Evolutionary conservation across 1,140 invertebrate genomes (phyloP).

Genomic region (Leucophenga varia): DNA sequence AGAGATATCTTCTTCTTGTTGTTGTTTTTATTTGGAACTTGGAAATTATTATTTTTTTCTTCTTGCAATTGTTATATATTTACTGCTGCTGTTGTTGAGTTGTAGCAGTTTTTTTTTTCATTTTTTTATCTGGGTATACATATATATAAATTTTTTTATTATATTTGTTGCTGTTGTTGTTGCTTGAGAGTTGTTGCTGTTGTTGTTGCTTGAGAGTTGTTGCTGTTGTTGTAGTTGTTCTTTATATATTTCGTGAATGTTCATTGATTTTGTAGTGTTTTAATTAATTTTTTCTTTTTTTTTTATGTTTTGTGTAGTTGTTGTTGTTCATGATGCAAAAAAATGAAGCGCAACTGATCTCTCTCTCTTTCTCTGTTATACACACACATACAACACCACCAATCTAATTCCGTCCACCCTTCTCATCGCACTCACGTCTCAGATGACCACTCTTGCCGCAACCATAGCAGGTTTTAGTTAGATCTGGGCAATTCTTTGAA

Average conservation of each 20-base stretch:
- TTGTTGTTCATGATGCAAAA: slow-evolving; percentile 39
- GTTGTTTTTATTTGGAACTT: no score
- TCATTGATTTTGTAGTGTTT: slow-evolving; percentile 10
- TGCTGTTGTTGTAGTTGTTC: no score
- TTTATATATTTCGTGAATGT: no score
- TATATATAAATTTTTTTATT: slow-evolving; percentile 22
- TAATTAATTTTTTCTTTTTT: no score
- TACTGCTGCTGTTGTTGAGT: slow-evolving; percentile 23
- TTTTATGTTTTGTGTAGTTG: slow-evolving; percentile 37
- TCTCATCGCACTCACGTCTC: slow-evolving; percentile 83
- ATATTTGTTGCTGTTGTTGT: no score
- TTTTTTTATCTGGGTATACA: no score
- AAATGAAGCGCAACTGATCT: slow-evolving; percentile 10
- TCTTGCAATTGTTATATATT: slow-evolving; percentile 16
- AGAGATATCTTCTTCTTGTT: slow-evolving; percentile 26
- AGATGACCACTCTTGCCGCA: slow-evolving; percentile 88
- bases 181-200: background rate
- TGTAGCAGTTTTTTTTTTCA: slow-evolving; percentile 35
- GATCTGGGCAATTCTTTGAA: slow-evolving; percentile 84
- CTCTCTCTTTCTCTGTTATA: slow-evolving; percentile 3
- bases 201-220: background rate
- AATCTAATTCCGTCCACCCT: slow-evolving; percentile 59
- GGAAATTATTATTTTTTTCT: slow-evolving; percentile 11
- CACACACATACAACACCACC: background rate
- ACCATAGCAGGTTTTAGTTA: slow-evolving; percentile 82